Evolutionary conservation across 2,888 invertebrate species (phyloP), one percentile per base, ranked within the genome.

Genomic region (Tetropium fuscum): DNA sequence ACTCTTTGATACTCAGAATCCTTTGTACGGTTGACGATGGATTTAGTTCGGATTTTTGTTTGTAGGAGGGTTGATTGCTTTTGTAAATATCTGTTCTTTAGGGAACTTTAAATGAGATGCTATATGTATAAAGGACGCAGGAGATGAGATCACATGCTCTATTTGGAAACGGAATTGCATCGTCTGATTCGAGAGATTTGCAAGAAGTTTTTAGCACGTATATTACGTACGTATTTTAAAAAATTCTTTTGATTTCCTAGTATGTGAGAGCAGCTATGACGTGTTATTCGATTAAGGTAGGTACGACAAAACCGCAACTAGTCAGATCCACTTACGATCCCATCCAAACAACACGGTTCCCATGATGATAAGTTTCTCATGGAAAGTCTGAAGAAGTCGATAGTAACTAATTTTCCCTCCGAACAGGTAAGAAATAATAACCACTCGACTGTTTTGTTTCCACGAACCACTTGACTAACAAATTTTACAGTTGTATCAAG

Each of bases 31-130:
- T 71, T 62, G 53, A 58, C 60, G 70, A 69, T 70, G 77, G 76
- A 76, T 77, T 76, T 74, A 72, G 74, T 74, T 68, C 68, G 78
- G 77, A 78, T 78, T 78, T 78, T 78, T 78, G 78, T 74, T 75
- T 74, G 77, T 73, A 74, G 56, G 66, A 68, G 72, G 75, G 75
- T 70, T 79, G 79, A 79, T 79, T 79, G 75, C 79, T 78, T 78
- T 76, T 66, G 78, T 72, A 79, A 79, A 79, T 78, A 79, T 75
- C 75, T 72, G 68, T 68, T 71, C 72, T 69, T 71, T 69, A 53
- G 64, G 62, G 64, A 59, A 57, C 57, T 48, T 60, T 63, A 69
- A 64, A 62, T 62, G 51, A 58, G 58, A 40, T 56, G 57, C 34
- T 61, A 36, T 47, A 48, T 25, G 38, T 53, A 49, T 30, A 51